Evolutionary conservation across 2,113 vertebrate genomes (phyloP), one percentile per base, ranked within the genome.

Genomic region (Eretmochelys imbricata): DNA sequence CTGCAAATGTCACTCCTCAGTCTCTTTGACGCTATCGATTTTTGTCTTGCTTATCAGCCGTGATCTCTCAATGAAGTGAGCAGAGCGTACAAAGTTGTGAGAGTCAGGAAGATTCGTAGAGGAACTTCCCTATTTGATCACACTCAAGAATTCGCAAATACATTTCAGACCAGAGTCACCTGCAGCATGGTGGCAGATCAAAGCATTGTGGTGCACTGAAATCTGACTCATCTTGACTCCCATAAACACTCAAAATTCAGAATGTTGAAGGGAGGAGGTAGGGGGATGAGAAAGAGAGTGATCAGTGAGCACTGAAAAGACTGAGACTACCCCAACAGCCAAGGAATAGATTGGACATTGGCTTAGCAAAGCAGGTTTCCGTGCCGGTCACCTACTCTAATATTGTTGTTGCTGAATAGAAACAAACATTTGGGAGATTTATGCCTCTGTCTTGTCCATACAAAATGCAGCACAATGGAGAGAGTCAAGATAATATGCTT

Each of bases 141-240:
- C 51, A 72, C 35, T 38, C 17, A 9, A 20, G 35, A 72, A 72
- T 19, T 38, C 8, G 19, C 11, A 62, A 50, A 14, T 53, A 16
- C 76, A 50, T 72, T 75, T 59, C 2, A 0, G 11, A 42, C 0
- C 0, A 50, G 62, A 91, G 54, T 0, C 7, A 29, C 0, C 0
- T 35, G 12, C 2, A 8, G n/a, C 85, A 88, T 49, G 22, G 46
- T 75, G 35, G 11, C 16, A 29, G 42, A 24, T 87, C 16, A 78
- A 75, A 55, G 59, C 22, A 85, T 89, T 85, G 76, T 84, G 48
- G 9, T 54, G 2, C 1, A 51, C n/a, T 46, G 62, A 10, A 81
- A 49, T 38, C 1, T 1, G 1, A 46, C 24, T 38, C 81, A 50
- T 27, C 75, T 92, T 65, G 51, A 4, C 17, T 85, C 50, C 86